phyloP scores from a whole-genome alignment of 2,113 vertebrate genomes.

The Tiliqua scincoides region DNA sequence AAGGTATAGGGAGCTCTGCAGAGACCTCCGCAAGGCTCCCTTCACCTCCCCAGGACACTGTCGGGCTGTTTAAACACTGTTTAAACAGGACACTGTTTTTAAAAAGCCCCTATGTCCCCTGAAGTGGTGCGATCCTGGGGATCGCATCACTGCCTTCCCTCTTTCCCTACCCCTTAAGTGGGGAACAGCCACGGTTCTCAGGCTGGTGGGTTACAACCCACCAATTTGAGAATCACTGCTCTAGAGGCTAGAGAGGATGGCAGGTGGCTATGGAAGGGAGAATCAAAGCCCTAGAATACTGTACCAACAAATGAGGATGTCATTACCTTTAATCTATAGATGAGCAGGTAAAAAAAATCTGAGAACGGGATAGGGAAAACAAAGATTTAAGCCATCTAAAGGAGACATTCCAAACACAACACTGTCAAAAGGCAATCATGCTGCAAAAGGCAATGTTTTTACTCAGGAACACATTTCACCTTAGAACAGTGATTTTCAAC shows the following conservation, averaged over 20 bases:
- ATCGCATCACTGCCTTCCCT: too few relatives aligned
- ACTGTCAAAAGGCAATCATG: background rate
- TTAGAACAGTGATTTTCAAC: constrained; percentile 56
- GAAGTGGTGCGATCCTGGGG: too few relatives aligned
- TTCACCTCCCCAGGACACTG: too few relatives aligned
- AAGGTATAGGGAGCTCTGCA: too few relatives aligned
- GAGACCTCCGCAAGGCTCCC: too few relatives aligned
- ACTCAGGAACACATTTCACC: background rate
- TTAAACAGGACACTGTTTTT: too few relatives aligned
- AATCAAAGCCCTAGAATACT: background rate
- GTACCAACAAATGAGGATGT: background rate
- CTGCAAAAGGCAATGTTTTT: background rate
- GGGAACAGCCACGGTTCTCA: too few relatives aligned
- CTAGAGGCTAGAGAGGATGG: background rate
- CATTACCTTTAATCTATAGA: background rate
- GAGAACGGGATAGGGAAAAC: background rate
- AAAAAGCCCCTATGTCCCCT: too few relatives aligned
- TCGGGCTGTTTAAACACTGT: too few relatives aligned
- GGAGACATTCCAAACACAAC: background rate
- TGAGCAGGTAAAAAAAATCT: background rate
- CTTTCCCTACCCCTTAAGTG: too few relatives aligned
- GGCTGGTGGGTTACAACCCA: too few relatives aligned
- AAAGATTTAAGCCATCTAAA: background rate
- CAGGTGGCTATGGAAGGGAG: background rate
- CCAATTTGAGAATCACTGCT: too few relatives aligned